Evolutionary conservation across 2,113 vertebrate genomes (phyloP).

Genomic region (Sisor rabdophorus): DNA sequence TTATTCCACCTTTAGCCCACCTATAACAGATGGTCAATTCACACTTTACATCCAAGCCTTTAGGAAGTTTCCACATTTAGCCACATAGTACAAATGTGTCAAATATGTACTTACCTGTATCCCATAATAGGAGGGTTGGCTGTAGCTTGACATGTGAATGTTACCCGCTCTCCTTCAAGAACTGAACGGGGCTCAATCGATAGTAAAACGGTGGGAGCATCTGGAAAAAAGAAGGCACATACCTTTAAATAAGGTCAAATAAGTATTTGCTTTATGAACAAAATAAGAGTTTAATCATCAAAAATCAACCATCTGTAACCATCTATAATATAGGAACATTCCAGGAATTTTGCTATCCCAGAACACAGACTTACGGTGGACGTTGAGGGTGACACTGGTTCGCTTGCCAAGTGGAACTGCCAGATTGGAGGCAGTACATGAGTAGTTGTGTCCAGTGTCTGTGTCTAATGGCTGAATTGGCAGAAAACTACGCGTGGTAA

Average conservation of each 20-base stretch:
- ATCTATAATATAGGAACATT: slow-evolving; percentile 1
- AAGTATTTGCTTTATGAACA: not conserved
- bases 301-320: not conserved
- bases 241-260: not conserved
- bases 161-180: slow-evolving; percentile 85
- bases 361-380: slow-evolving; percentile 79
- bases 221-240: slow-evolving; percentile 55
- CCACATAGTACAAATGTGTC: not conserved
- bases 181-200: slow-evolving; percentile 92
- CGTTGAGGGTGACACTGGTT: slow-evolving; percentile 80
- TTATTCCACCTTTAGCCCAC: slow-evolving; percentile 49
- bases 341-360: not conserved
- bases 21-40: slow-evolving; percentile 29
- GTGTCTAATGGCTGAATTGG: slow-evolving; percentile 80
- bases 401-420: slow-evolving; percentile 82
- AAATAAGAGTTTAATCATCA: not conserved
- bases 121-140: slow-evolving; percentile 92
- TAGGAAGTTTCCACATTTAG: not conserved
- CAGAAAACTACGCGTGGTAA: slow-evolving; percentile 83
- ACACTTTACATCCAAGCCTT: not conserved
- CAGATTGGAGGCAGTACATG: slow-evolving; percentile 81
- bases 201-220: slow-evolving; percentile 85
- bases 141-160: slow-evolving; percentile 86
- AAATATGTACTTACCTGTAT: slow-evolving; percentile 76
- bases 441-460: slow-evolving; percentile 82